A percentile compares a stretch with the other conserved stretches of the same genome.
Evolutionary conservation across 1,140 invertebrate species (phyloP).

Genomic region (Caenorhabditis latens): DNA sequence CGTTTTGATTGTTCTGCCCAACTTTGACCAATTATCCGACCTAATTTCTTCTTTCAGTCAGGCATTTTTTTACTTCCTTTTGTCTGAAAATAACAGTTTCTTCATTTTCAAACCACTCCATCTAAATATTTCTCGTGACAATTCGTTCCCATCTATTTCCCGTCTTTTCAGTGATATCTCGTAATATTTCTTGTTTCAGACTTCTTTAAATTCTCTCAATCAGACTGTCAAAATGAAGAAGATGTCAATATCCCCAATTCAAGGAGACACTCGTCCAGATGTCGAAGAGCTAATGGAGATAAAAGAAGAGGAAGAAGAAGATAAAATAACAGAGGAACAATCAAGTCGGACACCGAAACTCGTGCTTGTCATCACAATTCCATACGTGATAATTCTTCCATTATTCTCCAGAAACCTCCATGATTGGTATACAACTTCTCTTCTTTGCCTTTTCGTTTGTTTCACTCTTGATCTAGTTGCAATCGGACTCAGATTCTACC

Average conservation of each 20-base stretch:
- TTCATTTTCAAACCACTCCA: too few relatives aligned
- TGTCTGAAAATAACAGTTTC: too few relatives aligned
- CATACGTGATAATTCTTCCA: conserved; percentile 21
- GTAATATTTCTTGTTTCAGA: too few relatives aligned
- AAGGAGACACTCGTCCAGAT: not conserved
- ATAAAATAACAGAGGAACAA: conserved; percentile 21
- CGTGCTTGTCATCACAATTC: conserved; percentile 7
- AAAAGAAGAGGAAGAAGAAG: conserved; percentile 33
- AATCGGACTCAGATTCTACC: not conserved
- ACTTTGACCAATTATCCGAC: too few relatives aligned
- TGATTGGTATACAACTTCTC: conserved; percentile 47
- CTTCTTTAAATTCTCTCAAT: not conserved
- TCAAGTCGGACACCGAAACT: not conserved
- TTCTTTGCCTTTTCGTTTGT: conserved; percentile 6
- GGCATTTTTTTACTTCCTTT: too few relatives aligned
- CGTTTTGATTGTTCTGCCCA: not conserved
- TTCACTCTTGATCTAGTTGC: conserved; percentile 36
- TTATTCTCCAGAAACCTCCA: conserved; percentile 28
- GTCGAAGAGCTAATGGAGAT: conserved; percentile 3
- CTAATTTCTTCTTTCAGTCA: too few relatives aligned
- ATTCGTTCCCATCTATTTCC: too few relatives aligned
- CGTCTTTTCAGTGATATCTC: too few relatives aligned
- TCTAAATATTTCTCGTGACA: not conserved
- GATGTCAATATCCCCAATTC: conserved; percentile 13
- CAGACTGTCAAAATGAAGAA: conserved; percentile 15